Conservation (phyloP, 1,140 invertebrate genomes). For the Anoplolepis gracilipes region DNA sequence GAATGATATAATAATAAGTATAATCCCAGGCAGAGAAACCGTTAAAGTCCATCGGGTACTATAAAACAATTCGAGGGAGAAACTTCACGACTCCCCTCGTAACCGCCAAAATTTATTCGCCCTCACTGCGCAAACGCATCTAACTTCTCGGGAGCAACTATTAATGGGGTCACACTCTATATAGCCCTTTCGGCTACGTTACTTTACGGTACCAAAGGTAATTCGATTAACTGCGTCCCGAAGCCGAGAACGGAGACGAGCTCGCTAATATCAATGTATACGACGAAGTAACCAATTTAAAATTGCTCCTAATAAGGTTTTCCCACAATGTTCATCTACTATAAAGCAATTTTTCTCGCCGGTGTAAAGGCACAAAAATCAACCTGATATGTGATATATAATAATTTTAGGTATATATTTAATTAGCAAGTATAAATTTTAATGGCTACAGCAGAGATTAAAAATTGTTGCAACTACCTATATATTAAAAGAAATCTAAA, state of each 20-base stretch:
- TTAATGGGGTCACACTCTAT: conserved; percentile 72
- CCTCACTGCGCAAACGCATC: conserved; percentile 59
- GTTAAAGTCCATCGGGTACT: conserved; percentile 64
- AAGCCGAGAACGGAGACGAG: conserved; percentile 17
- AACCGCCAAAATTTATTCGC: conserved; percentile 66
- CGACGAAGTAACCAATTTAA: conserved; percentile 6
- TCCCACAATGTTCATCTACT: not conserved
- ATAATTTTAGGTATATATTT: not conserved
- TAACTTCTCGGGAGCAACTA: conserved; percentile 70
- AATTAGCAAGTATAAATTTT: not conserved
- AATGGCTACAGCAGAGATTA: not conserved
- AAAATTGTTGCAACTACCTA: not conserved
- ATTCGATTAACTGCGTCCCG: conserved; percentile 67
- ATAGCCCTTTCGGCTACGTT: conserved; percentile 65
- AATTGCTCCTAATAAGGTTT: conserved; percentile 57
- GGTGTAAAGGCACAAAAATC: not conserved
- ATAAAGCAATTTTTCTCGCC: not conserved
- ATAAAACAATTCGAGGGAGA: conserved; percentile 75
- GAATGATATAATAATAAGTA: conserved; percentile 6
- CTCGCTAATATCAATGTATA: conserved; percentile 49
- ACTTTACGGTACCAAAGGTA: conserved; percentile 61
- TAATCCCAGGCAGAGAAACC: conserved; percentile 42
- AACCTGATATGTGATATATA: not conserved
- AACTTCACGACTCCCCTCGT: conserved; percentile 53
- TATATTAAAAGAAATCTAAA: not conserved